Percentiles rank a stretch among this genome's conserved stretches.
Conservation (phyloP, 2,113 vertebrate genomes). For the Egretta garzetta region DNA sequence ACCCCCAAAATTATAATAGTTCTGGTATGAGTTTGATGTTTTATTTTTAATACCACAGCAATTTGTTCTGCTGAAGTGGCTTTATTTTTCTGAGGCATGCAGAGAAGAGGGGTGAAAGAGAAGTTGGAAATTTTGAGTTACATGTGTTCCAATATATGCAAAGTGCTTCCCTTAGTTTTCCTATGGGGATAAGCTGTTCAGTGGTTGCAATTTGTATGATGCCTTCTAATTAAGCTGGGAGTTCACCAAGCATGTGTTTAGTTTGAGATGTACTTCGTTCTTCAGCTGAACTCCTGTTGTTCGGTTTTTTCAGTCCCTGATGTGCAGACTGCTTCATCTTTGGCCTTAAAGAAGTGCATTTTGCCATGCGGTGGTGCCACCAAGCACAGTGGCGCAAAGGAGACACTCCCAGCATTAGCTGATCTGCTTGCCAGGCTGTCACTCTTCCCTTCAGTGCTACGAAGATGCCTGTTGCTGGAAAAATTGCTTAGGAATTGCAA, state of each 20-base stretch:
- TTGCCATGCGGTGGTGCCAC: not conserved
- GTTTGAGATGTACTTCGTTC: not conserved
- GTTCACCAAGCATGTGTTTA: not conserved
- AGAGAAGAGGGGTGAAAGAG: not conserved
- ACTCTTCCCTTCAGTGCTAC: not conserved
- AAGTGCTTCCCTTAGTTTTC: not conserved
- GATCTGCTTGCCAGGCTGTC: not conserved
- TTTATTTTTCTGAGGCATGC: not conserved
- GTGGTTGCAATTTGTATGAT: not conserved
- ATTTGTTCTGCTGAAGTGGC: not conserved
- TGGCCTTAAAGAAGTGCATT: not conserved
- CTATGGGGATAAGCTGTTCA: not conserved
- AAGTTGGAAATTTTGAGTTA: not conserved
- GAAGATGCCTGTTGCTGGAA: not conserved
- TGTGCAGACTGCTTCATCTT: not conserved
- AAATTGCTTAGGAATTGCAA: not conserved
- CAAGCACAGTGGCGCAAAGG: accelerated
- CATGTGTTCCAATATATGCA: not conserved
- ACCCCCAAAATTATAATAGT: not conserved
- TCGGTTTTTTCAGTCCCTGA: not conserved
- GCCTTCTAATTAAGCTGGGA: not conserved
- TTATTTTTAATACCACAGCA: not conserved
- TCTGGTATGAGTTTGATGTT: not conserved
- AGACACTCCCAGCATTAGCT: not conserved
- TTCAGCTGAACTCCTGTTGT: not conserved